phyloP scores from a whole-genome alignment of 2,797 vertebrate genomes.

The Dendrocincla tyrannina region DNA sequence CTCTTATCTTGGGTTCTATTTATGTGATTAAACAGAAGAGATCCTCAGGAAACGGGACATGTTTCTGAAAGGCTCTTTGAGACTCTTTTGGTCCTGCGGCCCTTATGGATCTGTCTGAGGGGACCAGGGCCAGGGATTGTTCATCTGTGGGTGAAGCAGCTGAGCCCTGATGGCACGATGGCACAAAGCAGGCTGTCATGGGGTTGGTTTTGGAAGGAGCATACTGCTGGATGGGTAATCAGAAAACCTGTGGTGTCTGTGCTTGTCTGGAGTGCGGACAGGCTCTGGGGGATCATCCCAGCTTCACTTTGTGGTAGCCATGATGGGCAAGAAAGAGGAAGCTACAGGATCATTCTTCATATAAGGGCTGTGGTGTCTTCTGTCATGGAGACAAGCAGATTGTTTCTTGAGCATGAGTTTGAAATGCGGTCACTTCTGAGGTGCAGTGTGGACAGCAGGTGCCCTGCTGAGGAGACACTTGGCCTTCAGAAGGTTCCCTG shows the following conservation, averaged over 20 bases:
- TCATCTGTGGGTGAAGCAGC: neutral
- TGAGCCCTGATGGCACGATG: neutral
- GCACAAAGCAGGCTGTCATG: neutral
- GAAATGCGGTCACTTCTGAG: neutral
- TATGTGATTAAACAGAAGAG: neutral
- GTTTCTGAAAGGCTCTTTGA: neutral
- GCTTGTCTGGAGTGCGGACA: neutral
- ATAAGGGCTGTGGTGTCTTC: neutral
- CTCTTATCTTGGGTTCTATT: neutral
- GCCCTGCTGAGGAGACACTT: neutral
- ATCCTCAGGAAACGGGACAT: rapidly evolving
- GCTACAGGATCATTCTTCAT: neutral
- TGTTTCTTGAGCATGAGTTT: neutral
- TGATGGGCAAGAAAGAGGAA: rapidly evolving
- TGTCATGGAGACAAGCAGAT: rapidly evolving
- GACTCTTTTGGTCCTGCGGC: neutral
- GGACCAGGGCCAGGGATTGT: neutral
- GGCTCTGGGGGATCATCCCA: neutral
- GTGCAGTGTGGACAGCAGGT: neutral
- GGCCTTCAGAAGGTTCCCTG: neutral
- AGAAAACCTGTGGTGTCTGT: neutral
- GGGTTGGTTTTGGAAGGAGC: neutral
- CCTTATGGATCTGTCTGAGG: rapidly evolving
- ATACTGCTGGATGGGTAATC: neutral
- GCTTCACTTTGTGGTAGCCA: neutral